Base-by-base conservation (phyloP, 2,113 vertebrate genomes). In the Salvelinus alpinus region DNA sequence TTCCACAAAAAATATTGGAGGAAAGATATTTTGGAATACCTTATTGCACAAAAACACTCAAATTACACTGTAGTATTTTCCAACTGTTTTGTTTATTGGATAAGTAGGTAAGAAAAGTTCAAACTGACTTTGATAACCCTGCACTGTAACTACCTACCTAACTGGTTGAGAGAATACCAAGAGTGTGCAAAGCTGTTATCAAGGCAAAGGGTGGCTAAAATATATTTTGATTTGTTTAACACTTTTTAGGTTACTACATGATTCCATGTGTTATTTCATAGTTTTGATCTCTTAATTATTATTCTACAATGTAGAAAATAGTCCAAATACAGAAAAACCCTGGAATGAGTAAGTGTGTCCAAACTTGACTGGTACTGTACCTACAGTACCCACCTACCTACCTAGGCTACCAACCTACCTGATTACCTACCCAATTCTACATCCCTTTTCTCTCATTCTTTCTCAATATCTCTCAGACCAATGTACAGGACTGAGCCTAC, bases 21-120 rank as follows among this genome's bases (percentile, higher is more conserved):
- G 12, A 51, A 51, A 51, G 80, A 73, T 77, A 82, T 87, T 86
- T 84, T 73, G 3, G 25, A 76, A 73, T 75, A 74, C 73, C 70
- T 80, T 84, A 88, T 83, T 82, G 84, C 81, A 82, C 82, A 90
- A 89, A 89, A 86, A 87, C 5, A 9, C 68, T 79, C 74, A 4
- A 44, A 75, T 80, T 24, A 48, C 66, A 78, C 77, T 66, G 72
- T 51, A 22, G 9, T 27, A 27, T 65, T 29, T 27, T 24, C 3
- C n/a, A 65, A 13, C 7, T 24, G n/a, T 60, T 84, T 38, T 38
- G 8, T 38, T 38, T 38, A 8, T 38, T 38, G 38, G 38, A 38
- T 9, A 38, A 38, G 38, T 86, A 84, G 85, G 77, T 83, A 82
- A 79, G 85, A 89, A 62, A 78, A 76, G 74, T 86, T 80, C 79